phyloP scores from a whole-genome alignment of 2,113 vertebrate genomes.

The Pachypanchax playfairii region DNA sequence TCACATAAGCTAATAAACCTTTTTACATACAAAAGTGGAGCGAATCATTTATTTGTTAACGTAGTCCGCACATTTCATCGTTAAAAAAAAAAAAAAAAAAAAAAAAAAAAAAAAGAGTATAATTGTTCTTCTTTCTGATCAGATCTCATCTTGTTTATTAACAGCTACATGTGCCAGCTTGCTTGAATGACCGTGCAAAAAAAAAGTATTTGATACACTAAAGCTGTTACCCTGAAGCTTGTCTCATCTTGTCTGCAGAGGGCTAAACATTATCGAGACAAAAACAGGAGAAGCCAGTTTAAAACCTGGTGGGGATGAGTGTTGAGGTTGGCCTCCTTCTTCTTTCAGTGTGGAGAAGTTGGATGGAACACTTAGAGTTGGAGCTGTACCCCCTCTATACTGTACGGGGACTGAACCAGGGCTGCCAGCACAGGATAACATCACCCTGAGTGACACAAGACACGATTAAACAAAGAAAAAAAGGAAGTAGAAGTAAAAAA shows the following conservation, averaged over 20 bases:
- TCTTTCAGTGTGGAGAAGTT: constrained; percentile 75
- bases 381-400: constrained; percentile 73
- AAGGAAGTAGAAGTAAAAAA: neutral
- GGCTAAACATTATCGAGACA: neutral
- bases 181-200: too few relatives aligned
- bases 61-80: too few relatives aligned
- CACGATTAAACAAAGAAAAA: neutral
- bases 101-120: too few relatives aligned
- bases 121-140: too few relatives aligned
- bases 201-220: neutral
- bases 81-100: too few relatives aligned
- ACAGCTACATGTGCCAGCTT: too few relatives aligned
- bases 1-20: too few relatives aligned
- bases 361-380: constrained; percentile 69
- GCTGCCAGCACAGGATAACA: constrained; percentile 72
- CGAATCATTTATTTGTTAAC: too few relatives aligned
- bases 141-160: neutral
- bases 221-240: neutral
- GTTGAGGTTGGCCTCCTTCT: constrained; percentile 83
- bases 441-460: constrained; percentile 74
- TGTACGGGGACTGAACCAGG: constrained; percentile 78
- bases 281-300: neutral
- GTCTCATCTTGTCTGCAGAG: neutral
- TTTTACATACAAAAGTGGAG: too few relatives aligned
- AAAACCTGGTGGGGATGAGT: constrained; percentile 86